A percentile compares a stretch with the other conserved stretches of the same genome.
These are phyloP conservation scores for Apogon talboti DNA, from an alignment of 2,797 vertebrate species.

Conservation along the genomic window DNA sequence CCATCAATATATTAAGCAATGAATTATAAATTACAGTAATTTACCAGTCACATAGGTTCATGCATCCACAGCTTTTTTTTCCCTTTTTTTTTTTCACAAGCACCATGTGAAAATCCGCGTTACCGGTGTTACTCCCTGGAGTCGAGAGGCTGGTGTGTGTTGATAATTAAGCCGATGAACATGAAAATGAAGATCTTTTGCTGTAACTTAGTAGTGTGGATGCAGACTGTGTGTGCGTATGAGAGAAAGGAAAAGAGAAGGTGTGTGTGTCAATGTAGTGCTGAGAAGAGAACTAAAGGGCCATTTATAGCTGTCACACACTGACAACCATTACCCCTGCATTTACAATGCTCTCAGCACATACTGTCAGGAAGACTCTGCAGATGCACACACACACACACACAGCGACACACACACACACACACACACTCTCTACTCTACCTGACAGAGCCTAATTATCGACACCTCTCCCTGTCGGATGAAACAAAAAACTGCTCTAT, in stretches of 20 bases:
- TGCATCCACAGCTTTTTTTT: no score
- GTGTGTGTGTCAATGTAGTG: slow-evolving; percentile 64
- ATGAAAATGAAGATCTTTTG: slow-evolving; percentile 61
- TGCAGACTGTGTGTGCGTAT: slow-evolving; percentile 37
- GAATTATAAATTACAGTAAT: slow-evolving; percentile 26
- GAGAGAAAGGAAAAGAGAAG: slow-evolving; percentile 20
- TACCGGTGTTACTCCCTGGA: slow-evolving; percentile 43
- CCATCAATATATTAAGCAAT: not conserved
- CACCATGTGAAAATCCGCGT: slow-evolving; percentile 47
- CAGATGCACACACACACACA: no score
- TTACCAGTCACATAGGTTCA: slow-evolving; percentile 24
- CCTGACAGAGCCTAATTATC: slow-evolving; percentile 83
- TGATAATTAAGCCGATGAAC: slow-evolving; percentile 67
- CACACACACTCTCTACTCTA: slow-evolving; percentile 13
- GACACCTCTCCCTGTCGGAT: slow-evolving; percentile 78
- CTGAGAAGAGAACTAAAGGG: slow-evolving; percentile 73
- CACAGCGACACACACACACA: no score
- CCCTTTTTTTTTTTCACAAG: slow-evolving; percentile 16
- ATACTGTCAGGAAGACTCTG: slow-evolving; percentile 60
- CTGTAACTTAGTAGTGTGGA: slow-evolving; percentile 28
- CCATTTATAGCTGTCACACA: slow-evolving; percentile 79
- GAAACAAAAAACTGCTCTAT: slow-evolving; percentile 82
- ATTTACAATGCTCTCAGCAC: slow-evolving; percentile 78
- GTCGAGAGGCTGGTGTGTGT: slow-evolving; percentile 38
- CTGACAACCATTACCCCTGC: slow-evolving; percentile 80